Evolutionary conservation across 2,888 invertebrate genomes (phyloP), one percentile per base, ranked within the genome.

Genomic region (Cephus pulcher): DNA sequence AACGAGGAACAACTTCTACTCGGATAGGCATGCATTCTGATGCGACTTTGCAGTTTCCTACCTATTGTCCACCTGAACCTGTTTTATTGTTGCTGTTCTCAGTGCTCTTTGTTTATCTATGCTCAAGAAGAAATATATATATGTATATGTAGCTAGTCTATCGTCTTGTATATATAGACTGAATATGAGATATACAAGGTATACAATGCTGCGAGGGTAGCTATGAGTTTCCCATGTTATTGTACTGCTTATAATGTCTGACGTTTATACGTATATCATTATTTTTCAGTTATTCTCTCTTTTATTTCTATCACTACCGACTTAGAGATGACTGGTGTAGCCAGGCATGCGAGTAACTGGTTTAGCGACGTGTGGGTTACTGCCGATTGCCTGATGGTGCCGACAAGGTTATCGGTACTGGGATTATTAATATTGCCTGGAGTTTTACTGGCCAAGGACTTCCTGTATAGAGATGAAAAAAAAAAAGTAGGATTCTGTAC

Each of bases 291-390:
- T 40, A 15, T 40, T 15, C 40, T 15, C 40, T 40, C 15, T 15
- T 40, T 40, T 40, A 40, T 40, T 40, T 40, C 40, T 40, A 40
- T 40, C 40, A 2, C 15, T 40, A 79, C 83, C 81, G 81, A 82
- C 81, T 81, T 78, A 79, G 80, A 82, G 84, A 85, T 83, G 84
- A 83, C 81, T 83, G 82, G 80, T 83, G 80, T 81, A 80, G 82
- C 76, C 77, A 82, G 83, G 82, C 83, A 84, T 82, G 80, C 82
- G 81, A 83, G 78, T 81, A 77, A 78, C 73, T 40, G 40, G 40
- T 40, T 40, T 40, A 40, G 74, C 80, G 80, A 82, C 83, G 81
- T 82, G 82, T 80, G 81, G 83, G 80, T 82, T 79, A 79, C 15
- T 40, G 40, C 40, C 68, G 34, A 68, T 73, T 40, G 73, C 69